A percentile compares a stretch with the other conserved stretches of the same genome.
phyloP scores from a whole-genome alignment of 2,797 vertebrate species.

The Microctenopoma steveboyesi region DNA sequence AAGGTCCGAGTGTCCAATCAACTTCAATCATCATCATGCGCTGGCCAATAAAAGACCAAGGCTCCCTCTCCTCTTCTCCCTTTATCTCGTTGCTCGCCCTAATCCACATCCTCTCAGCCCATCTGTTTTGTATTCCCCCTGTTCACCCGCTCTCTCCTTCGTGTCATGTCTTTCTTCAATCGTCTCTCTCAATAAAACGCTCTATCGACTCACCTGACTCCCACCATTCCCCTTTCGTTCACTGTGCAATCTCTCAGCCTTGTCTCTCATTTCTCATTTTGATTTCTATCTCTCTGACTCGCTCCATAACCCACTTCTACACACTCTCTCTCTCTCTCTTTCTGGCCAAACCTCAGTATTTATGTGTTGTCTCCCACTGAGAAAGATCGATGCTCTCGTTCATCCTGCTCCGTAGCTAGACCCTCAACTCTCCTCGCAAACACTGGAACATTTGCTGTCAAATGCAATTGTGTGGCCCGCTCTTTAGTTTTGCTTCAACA shows the following conservation, averaged over 20 bases:
- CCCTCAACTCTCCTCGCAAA: constrained; percentile 54
- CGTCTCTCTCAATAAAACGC: constrained; percentile 43
- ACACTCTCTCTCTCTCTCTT: constrained; percentile 21
- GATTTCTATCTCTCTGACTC: constrained; percentile 40
- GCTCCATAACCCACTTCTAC: constrained; percentile 11
- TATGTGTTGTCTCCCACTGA: constrained; percentile 45
- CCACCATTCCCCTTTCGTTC: constrained; percentile 31
- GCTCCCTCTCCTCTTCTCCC: background rate
- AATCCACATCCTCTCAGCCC: constrained; percentile 11
- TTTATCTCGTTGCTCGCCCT: constrained; percentile 15
- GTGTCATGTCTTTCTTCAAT: constrained; percentile 30
- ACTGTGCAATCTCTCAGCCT: constrained; percentile 26
- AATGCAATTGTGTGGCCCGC: background rate
- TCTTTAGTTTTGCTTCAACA: constrained; percentile 11
- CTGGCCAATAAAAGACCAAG: constrained; percentile 32
- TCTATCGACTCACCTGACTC: constrained; percentile 47
- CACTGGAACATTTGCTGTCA: constrained; percentile 21
- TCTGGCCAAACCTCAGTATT: constrained; percentile 64
- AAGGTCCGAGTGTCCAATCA: constrained; percentile 50
- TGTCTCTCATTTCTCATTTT: constrained; percentile 45
- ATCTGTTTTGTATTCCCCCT: constrained; percentile 56
- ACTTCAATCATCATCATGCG: constrained; percentile 42
- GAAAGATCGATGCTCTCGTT: constrained; percentile 69
- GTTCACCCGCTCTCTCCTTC: constrained; percentile 11
- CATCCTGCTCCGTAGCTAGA: constrained; percentile 51